phyloP scores from a whole-genome alignment of 2,888 invertebrate species.

The Lumbricus terrestris region DNA sequence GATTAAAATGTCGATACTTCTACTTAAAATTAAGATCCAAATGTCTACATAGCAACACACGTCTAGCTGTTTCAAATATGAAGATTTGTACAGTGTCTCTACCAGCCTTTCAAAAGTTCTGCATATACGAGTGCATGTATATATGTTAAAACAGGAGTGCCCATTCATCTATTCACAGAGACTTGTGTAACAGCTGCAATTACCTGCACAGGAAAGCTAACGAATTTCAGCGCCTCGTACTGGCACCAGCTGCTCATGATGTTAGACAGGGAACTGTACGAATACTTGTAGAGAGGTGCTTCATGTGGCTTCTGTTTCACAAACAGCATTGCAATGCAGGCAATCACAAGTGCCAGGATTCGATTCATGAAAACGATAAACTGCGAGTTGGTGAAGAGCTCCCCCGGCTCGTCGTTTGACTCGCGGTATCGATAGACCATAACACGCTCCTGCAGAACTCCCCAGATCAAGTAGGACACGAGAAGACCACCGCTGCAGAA shows the following conservation, averaged over 20 bases:
- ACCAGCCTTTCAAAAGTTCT: background rate
- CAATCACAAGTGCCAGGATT: constrained; percentile 69
- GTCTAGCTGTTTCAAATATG: background rate
- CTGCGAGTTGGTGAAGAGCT: constrained; percentile 83
- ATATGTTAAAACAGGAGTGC: background rate
- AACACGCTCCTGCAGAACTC: constrained; percentile 93
- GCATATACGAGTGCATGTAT: background rate
- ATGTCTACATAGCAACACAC: background rate
- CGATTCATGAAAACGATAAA: constrained; percentile 95
- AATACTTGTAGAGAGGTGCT: constrained; percentile 89
- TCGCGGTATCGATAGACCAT: constrained; percentile 72
- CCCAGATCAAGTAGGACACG: constrained; percentile 90
- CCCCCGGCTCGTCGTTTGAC: constrained; percentile 33
- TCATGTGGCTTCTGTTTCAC: constrained; percentile 63
- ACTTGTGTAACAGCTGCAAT: background rate
- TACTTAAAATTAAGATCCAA: background rate
- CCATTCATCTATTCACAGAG: background rate
- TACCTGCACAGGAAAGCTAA: constrained; percentile 95
- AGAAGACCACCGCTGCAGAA: constrained; percentile 87
- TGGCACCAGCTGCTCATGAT: constrained; percentile 99
- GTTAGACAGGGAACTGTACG: constrained; percentile 92
- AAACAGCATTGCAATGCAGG: constrained; percentile 30
- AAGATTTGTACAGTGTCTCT: background rate
- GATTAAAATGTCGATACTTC: background rate
- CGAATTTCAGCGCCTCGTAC: constrained; percentile 96